Conservation (phyloP, 53 echinoderm and acorn worm genomes). For the Echinarachnius parma region DNA sequence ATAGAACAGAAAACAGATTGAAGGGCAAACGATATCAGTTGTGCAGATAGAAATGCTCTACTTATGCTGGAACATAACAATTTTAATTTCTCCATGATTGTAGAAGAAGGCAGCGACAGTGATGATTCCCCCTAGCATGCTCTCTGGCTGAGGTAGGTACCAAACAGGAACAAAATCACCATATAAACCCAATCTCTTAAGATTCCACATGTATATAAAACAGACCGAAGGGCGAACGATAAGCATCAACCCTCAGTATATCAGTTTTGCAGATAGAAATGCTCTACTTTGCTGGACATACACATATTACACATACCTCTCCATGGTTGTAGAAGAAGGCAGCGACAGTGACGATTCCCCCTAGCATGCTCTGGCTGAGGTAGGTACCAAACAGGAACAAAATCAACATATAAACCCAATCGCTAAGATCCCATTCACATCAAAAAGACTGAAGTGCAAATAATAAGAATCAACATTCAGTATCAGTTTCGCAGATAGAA, state of each 20-base stretch:
- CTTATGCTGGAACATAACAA: not conserved
- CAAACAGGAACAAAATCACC: constrained; percentile 70
- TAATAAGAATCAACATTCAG: too few relatives aligned
- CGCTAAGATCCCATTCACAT: too few relatives aligned
- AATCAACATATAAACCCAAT: too few relatives aligned
- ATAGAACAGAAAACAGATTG: too few relatives aligned
- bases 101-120: constrained; percentile 83
- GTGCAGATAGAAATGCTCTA: not conserved
- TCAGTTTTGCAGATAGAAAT: too few relatives aligned
- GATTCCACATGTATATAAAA: too few relatives aligned
- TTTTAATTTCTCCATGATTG: constrained; percentile 83
- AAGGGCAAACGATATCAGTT: too few relatives aligned
- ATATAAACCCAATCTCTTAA: too few relatives aligned
- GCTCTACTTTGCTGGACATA: not conserved
- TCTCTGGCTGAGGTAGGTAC: constrained; percentile 64
- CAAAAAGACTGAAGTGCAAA: too few relatives aligned
- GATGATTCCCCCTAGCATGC: constrained; percentile 75
- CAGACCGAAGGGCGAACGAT: too few relatives aligned
- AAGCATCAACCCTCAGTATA: too few relatives aligned
- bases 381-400: constrained; percentile 66
- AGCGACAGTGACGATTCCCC: constrained; percentile 75
- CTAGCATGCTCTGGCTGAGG: constrained; percentile 73
- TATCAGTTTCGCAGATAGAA: too few relatives aligned
- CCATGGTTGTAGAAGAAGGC: constrained; percentile 94
- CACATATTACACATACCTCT: constrained; percentile 53